Evolutionary conservation across 2,113 vertebrate genomes (phyloP), one percentile per base, ranked within the genome.

Genomic region (Ibidorhyncha struthersii): DNA sequence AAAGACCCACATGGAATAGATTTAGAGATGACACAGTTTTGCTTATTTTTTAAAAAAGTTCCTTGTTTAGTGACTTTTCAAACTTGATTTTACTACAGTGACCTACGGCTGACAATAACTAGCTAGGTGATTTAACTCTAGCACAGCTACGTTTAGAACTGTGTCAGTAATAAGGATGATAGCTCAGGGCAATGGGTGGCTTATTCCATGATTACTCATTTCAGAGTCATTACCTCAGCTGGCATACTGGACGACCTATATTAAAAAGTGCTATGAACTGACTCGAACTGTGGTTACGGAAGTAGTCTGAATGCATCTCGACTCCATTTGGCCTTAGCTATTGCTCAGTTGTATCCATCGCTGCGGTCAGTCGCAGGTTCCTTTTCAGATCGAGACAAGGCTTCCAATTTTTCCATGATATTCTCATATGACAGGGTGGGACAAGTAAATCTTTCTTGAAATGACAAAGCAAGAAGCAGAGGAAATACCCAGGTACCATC

Each of bases 391-490:
- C 43, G 18, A 50, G 53, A 29, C 34, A 62, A 53, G 25, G 19
- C 45, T 81, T 49, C 12, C 19, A 23, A 2, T 6, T 36, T 49
- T 83, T 72, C 63, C 67, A 41, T 78, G 69, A 5, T 9, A 34
- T 26, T 70, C 34, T 45, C 4, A 0, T 12, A 29, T 14, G 49
- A 8, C 38, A 55, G 15, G 2, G 3, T 13, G 14, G 21, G 5
- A 82, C 77, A 79, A 91, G 38, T 32, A 45, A 82, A 53, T 45
- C 65, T 65, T 55, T n/a, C 34, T 29, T 19, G 40, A 69, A 90
- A 56, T 14, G 90, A 69, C 27, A 58, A 50, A 80, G 40, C 36
- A 50, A 80, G 59, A 50, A 88, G 45, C 43, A 77, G 41, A 83
- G 34, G 56, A 92, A 91, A 52, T 52, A 40, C 56, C 32, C 49